These are phyloP conservation scores for Agrochola lota DNA, from an alignment of 2,888 invertebrate species.

Conservation along the genomic window DNA sequence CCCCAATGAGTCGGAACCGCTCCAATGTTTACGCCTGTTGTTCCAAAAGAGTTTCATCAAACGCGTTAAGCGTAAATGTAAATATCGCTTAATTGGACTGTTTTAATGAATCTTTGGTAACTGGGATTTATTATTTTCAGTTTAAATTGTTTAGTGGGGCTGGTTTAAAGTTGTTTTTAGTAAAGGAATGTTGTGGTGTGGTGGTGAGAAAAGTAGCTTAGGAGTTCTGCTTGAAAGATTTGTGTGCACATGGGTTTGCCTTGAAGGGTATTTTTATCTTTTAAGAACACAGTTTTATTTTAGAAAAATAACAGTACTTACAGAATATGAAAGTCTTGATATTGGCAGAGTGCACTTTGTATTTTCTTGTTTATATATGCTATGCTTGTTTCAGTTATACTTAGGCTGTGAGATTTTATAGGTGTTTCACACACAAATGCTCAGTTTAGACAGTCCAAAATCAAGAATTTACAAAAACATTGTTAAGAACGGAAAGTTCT, in stretches of 20 bases:
- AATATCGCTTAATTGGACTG: slow-evolving; percentile 67
- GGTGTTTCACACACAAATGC: neutral
- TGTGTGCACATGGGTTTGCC: neutral
- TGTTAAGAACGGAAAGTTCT: neutral
- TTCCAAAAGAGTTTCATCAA: slow-evolving; percentile 64
- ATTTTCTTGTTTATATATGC: neutral
- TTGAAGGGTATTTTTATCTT: neutral
- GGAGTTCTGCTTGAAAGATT: neutral
- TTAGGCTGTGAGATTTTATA: neutral
- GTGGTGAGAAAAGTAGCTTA: neutral
- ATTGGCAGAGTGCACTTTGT: neutral
- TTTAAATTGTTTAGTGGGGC: slow-evolving; percentile 55
- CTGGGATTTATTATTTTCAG: slow-evolving; percentile 64
- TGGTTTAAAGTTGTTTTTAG: slow-evolving; percentile 43
- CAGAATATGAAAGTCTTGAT: neutral
- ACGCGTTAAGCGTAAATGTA: slow-evolving; percentile 69
- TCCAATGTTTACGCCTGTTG: slow-evolving; percentile 63
- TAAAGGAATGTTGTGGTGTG: neutral
- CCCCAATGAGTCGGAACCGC: slow-evolving; percentile 62
- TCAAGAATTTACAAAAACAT: neutral
- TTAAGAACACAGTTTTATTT: neutral
- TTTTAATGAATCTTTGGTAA: slow-evolving; percentile 65
- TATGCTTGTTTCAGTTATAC: neutral
- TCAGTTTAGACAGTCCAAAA: neutral
- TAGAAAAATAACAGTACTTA: neutral